Base-by-base conservation (phyloP, 2,797 vertebrate genomes). In the Leuciscus waleckii region DNA sequence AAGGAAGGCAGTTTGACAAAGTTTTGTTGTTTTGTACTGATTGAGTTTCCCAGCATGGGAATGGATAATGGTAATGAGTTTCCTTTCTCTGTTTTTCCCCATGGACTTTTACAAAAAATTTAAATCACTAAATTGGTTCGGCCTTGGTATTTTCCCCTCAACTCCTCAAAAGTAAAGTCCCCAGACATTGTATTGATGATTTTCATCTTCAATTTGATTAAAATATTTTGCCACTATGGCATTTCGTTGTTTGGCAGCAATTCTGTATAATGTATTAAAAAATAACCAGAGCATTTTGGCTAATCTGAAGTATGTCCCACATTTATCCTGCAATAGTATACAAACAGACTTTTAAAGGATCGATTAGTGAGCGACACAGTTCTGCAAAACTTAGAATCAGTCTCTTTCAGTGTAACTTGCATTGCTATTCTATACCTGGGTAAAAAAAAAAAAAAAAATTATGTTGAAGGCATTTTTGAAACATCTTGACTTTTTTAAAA, bases 81-180 rank as follows among this genome's bases (percentile, higher is more conserved):
- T 32, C 2, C 6, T 65, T 65, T 83, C n/a, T 61, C 29, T 23
- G 1, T 43, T 37, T 46, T 46, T 0, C 75, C 32, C 39, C 19
- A 26, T 71, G 75, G 37, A 84, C 83, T 79, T 78, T 78, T 58
- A 23, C 49, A n/a, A 84, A 51, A 7, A 3, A 6, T 61, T n/a
- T 3, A 26, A 43, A 21, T 63, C 0, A 0, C 7, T 10, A 16
- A 10, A 43, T 49, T 26, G 29, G 10, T 80, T 35, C 35, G 61
- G 4, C 4, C 17, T 16, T 68, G 5, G 26, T 29, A 37, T 51
- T 32, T 32, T 11, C 32, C 16, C 32, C 7, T 69, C 2, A 81
- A 26, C n/a, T 17, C 10, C 35, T 35, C 16, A 81, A 39, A 81
- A 9, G 35, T 39, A 41, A 81, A 81, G 67, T 81, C 21, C 65